Conservation (phyloP, 2,888 invertebrate species). For the Drosophila yooni region DNA sequence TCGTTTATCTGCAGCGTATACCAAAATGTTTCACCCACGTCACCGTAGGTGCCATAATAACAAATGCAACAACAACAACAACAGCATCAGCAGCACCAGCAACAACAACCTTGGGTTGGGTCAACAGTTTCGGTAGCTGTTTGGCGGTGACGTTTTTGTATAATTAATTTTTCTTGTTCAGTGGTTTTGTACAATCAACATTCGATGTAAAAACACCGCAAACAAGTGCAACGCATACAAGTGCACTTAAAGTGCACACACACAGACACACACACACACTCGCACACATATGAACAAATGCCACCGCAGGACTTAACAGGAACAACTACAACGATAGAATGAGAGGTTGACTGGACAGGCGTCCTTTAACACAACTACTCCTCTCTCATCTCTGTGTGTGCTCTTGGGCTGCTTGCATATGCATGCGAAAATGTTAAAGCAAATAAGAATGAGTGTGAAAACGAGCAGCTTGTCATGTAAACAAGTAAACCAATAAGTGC, state of each 20-base stretch:
- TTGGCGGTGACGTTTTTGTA: conserved; percentile 83
- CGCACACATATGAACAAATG: conserved; percentile 42
- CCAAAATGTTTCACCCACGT: conserved; percentile 51
- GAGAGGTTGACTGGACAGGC: conserved; percentile 39
- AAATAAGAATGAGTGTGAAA: conserved; percentile 81
- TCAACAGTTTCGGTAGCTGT: conserved; percentile 80
- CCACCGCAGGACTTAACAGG: conserved; percentile 72
- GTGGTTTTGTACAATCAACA: conserved; percentile 84
- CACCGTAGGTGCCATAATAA: conserved; percentile 57
- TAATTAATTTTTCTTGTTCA: conserved; percentile 85
- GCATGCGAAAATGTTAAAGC: conserved; percentile 80
- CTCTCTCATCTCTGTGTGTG: conserved; percentile 28
- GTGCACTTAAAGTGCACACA: conserved; percentile 73
- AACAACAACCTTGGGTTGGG: conserved; percentile 57
- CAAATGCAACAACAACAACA: conserved; percentile 39
- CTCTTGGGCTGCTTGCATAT: conserved; percentile 75
- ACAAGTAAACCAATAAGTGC: conserved; percentile 81
- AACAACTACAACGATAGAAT: conserved; percentile 49
- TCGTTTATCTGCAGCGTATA: conserved; percentile 61
- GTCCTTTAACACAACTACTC: conserved; percentile 22
- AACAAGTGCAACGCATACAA: conserved; percentile 76
- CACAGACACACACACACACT: conserved; percentile 12
- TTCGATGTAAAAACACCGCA: conserved; percentile 79
- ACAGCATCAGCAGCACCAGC: conserved; percentile 1
- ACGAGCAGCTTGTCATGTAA: conserved; percentile 81